Evolutionary conservation across 2,797 vertebrate genomes (phyloP), one percentile per base, ranked within the genome.

Genomic region (Enoplosus armatus): DNA sequence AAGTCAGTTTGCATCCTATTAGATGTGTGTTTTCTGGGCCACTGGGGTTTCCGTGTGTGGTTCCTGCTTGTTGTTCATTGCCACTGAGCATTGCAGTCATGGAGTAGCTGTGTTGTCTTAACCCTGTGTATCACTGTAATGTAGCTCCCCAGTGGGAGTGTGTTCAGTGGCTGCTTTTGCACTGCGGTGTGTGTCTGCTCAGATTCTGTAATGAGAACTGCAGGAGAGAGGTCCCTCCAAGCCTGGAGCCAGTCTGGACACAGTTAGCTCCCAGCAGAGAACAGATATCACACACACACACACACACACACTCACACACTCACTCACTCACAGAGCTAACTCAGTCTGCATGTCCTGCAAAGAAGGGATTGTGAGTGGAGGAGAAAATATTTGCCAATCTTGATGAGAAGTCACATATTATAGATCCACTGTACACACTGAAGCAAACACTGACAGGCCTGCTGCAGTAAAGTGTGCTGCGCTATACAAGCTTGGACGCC

Each of bases 151-250:
- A 45, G 72, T 76, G 82, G 81, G 83, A 79, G 37, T 66, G 77
- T 79, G 77, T 84, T 79, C 63, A 69, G 72, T 72, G 70, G 55
- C 86, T 82, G 65, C 70, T 74, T 79, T 80, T 77, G 54, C 81
- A 69, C 69, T 84, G 70, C 41, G 5, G 64, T 68, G 63, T 82
- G 86, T 77, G 74, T 79, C 68, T 80, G 85, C 81, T 84, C 66
- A 81, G 78, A 78, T 86, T 85, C 82, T 85, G 74, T 85, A 89
- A 89, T 88, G 84, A 89, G 79, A 91, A 88, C 76, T 84, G 84
- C 83, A 78, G 75, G 68, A 79, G 80, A 87, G 71, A 85, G 70
- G 62, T 82, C 75, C 77, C 62, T 75, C 50, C n/a, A 61, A 79
- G 80, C 75, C 69, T 69, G 54, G 48, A 82, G 69, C 48, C 61